A percentile compares a stretch with the other conserved stretches of the same genome.
These are phyloP conservation scores for Clarias gariepinus DNA, from an alignment of 2,113 vertebrate genomes.

Conservation along the genomic window DNA sequence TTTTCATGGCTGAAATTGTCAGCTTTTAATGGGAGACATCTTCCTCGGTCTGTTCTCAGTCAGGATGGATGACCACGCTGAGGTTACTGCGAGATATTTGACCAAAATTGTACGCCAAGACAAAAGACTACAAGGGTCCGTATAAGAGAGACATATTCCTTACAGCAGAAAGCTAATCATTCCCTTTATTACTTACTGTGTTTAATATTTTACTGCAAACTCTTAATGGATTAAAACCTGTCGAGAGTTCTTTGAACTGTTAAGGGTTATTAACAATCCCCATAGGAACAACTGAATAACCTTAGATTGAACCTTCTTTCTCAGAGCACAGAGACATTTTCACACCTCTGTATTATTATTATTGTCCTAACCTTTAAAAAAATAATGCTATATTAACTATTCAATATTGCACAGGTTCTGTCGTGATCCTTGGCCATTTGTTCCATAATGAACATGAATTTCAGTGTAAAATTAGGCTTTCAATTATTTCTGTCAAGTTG, in stretches of 20 bases:
- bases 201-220: slow-evolving; percentile 1
- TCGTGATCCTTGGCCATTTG: neutral
- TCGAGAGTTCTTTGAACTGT: neutral
- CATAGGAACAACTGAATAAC: neutral
- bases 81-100: slow-evolving; percentile 13
- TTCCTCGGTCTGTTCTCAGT: slow-evolving; percentile 16
- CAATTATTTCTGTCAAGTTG: too few species aligned
- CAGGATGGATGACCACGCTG: slow-evolving; percentile 13
- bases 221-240: neutral
- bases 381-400: neutral
- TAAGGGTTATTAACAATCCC: neutral
- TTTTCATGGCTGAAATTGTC: slow-evolving; percentile 67
- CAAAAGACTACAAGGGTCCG: slow-evolving; percentile 7
- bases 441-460: too few species aligned
- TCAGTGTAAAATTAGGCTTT: too few species aligned
- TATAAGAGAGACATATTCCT: slow-evolving; percentile 27
- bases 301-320: neutral
- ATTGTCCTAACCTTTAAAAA: neutral
- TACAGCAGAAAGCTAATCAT: slow-evolving; percentile 22
- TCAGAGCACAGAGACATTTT: too few species aligned
- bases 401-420: neutral
- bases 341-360: neutral
- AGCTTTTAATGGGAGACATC: slow-evolving; percentile 58
- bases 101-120: slow-evolving; percentile 21
- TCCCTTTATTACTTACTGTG: slow-evolving; percentile 3